Evolutionary conservation across 2,113 vertebrate species (phyloP).

Genomic region (Istiophorus platypterus): DNA sequence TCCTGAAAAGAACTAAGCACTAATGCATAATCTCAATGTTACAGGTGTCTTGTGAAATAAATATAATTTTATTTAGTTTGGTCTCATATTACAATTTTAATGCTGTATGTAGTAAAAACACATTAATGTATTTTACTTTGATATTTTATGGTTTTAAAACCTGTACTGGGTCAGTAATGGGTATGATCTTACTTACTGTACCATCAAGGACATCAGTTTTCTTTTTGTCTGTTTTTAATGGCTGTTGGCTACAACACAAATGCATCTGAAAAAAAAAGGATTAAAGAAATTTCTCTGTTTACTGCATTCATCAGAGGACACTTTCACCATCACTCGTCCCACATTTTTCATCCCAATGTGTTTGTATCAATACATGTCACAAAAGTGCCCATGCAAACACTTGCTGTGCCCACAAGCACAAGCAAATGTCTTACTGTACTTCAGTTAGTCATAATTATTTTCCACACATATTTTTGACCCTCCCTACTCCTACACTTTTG

Average conservation of each 20-base stretch:
- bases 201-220: neutral
- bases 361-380: neutral
- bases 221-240: neutral
- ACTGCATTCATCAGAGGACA: neutral
- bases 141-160: neutral
- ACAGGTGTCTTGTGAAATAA: neutral
- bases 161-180: neutral
- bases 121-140: neutral
- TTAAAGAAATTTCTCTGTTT: neutral
- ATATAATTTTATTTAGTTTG: neutral
- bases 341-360: neutral
- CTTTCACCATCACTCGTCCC: too few species aligned
- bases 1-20: neutral
- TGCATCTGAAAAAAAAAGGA: neutral
- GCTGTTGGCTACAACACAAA: neutral
- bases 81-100: neutral
- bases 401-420: neutral
- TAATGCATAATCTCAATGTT: neutral
- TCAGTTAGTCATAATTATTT: slow-evolving; percentile 6
- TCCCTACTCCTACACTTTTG: neutral
- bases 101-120: neutral
- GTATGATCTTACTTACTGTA: neutral
- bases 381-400: neutral
- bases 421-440: slow-evolving; percentile 1
- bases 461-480: slow-evolving; percentile 5